A percentile compares a stretch with the other conserved stretches of the same genome.
phyloP scores from a whole-genome alignment of 2,797 vertebrate species.

The Brachyalestes nurse region DNA sequence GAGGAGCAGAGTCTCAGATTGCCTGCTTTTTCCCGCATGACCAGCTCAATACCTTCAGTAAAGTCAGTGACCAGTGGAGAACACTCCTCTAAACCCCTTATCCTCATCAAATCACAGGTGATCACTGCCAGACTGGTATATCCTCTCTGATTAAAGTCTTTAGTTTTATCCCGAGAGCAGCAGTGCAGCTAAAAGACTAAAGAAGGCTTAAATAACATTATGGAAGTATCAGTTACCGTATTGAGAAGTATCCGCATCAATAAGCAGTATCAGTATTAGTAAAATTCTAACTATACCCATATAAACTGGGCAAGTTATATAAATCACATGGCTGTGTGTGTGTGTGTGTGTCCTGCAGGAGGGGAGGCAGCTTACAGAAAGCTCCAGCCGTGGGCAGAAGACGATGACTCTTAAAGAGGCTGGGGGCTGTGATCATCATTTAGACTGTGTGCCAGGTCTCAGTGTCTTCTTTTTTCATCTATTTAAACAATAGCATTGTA shows the following conservation, averaged over 20 bases:
- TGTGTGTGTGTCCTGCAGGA: conserved; percentile 18
- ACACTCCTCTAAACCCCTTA: not conserved
- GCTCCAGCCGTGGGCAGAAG: conserved; percentile 14
- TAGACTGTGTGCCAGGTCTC: conserved; percentile 58
- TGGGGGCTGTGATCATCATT: conserved; percentile 56
- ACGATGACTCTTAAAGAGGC: conserved; percentile 4
- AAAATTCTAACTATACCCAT: too few relatives aligned
- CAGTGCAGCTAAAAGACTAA: not conserved
- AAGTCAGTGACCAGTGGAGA: not conserved
- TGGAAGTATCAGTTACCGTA: too few relatives aligned
- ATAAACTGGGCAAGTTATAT: not conserved
- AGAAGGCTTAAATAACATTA: not conserved
- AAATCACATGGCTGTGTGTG: too few relatives aligned
- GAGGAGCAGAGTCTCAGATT: conserved; percentile 1
- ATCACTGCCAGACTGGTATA: conserved; percentile 12
- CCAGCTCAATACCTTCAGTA: not conserved
- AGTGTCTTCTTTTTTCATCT: not conserved
- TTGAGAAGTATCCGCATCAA: too few relatives aligned
- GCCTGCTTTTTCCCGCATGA: conserved; percentile 10
- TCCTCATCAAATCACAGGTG: conserved; percentile 34
- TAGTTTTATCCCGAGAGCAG: not conserved
- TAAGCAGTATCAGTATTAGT: too few relatives aligned
- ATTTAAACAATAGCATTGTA: not conserved
- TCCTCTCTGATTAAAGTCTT: not conserved
- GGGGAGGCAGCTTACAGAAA: conserved; percentile 4